Evolutionary conservation across 2,888 invertebrate genomes (phyloP).

Genomic region (Tetanocera ferruginea): DNA sequence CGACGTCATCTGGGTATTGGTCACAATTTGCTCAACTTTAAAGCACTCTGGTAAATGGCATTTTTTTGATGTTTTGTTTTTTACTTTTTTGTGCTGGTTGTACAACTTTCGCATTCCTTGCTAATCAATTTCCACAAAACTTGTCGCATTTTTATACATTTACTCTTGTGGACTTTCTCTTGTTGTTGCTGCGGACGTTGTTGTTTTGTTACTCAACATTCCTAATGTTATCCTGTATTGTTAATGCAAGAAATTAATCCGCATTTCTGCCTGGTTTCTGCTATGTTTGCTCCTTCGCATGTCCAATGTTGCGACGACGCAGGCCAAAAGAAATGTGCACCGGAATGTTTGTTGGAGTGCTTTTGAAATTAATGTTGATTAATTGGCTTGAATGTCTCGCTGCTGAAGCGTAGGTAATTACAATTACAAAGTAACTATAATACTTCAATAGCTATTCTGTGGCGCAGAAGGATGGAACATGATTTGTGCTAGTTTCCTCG

Average conservation of each 20-base stretch:
- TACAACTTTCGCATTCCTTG: slow-evolving; percentile 6
- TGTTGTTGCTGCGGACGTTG: neutral
- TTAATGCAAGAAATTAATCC: slow-evolving; percentile 22
- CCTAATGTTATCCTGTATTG: neutral
- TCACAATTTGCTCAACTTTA: slow-evolving; percentile 23
- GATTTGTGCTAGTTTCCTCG: neutral
- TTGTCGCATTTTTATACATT: slow-evolving; percentile 11
- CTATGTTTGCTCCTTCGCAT: neutral
- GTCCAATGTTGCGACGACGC: too few relatives aligned
- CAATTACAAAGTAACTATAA: slow-evolving; percentile 25
- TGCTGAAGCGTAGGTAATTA: slow-evolving; percentile 7
- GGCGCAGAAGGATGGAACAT: neutral
- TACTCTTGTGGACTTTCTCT: neutral
- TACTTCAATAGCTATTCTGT: neutral
- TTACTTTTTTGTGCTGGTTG: neutral
- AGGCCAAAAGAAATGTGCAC: neutral
- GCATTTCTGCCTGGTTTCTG: slow-evolving; percentile 11
- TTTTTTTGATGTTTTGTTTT: neutral
- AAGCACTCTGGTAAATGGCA: neutral
- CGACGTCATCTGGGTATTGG: slow-evolving; percentile 15
- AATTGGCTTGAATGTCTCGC: slow-evolving; percentile 18
- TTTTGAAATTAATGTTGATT: slow-evolving; percentile 38
- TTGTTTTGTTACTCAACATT: neutral
- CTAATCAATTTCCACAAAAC: slow-evolving; percentile 16
- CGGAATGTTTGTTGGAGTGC: slow-evolving; percentile 15